Evolutionary conservation across 64 coral and sea anemone genomes (phyloP).

Genomic region (Catalaphyllia jardinei): DNA sequence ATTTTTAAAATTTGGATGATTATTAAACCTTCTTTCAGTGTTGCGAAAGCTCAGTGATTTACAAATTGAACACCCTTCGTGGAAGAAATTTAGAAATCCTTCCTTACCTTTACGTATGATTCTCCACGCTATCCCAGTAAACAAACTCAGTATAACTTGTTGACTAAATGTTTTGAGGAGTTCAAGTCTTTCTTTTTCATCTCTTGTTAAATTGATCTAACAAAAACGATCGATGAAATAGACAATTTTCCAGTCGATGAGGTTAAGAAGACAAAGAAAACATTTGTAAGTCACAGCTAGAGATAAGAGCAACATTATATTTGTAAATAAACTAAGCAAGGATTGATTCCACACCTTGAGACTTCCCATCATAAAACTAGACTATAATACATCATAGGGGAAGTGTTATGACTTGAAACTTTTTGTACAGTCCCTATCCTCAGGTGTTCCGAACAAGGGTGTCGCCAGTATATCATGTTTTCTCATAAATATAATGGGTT

Average conservation of each 20-base stretch:
- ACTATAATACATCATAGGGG: not conserved
- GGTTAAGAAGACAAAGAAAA: not conserved
- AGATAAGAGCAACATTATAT: constrained; percentile 11
- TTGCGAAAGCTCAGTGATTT: too few relatives aligned
- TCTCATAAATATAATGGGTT: not conserved
- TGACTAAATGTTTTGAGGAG: not conserved
- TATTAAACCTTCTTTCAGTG: too few relatives aligned
- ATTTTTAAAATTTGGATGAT: too few relatives aligned
- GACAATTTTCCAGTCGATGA: not conserved
- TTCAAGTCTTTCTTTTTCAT: not conserved
- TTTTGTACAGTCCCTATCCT: not conserved
- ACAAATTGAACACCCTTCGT: too few relatives aligned
- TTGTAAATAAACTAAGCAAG: not conserved
- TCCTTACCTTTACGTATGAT: too few relatives aligned
- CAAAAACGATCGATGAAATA: not conserved
- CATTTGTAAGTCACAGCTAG: not conserved
- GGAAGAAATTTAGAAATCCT: too few relatives aligned
- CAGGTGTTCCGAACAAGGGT: not conserved
- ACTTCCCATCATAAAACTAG: constrained; percentile 35
- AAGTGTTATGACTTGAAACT: constrained; percentile 1
- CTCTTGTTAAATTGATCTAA: not conserved
- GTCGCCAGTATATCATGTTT: not conserved
- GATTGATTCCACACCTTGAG: constrained; percentile 15
- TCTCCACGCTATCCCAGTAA: not conserved
- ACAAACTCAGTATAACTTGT: not conserved